A percentile compares a stretch with the other conserved stretches of the same genome.
phyloP scores from a whole-genome alignment of 2,797 vertebrate genomes.

The Danio choprae region DNA sequence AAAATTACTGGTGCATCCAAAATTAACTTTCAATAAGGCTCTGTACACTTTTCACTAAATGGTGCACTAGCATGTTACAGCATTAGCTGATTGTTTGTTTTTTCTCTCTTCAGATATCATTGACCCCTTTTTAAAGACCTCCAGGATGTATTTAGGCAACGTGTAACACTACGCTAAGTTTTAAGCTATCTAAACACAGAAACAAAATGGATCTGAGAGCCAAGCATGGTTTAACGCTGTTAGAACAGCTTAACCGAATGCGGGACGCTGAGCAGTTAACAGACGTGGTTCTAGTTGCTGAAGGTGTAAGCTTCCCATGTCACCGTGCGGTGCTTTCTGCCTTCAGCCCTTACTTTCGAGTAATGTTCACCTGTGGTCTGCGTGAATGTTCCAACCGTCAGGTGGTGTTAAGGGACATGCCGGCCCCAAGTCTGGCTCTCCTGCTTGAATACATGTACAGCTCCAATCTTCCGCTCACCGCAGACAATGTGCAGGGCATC shows the following conservation, averaged over 20 bases:
- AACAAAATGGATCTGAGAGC: constrained; percentile 76
- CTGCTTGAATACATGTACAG: constrained; percentile 93
- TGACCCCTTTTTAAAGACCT: constrained; percentile 19
- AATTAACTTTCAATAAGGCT: background rate
- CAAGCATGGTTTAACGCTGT: constrained; percentile 84
- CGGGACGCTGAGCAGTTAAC: constrained; percentile 86
- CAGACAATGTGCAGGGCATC: constrained; percentile 89
- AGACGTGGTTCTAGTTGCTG: constrained; percentile 91
- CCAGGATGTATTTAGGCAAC: constrained; percentile 40
- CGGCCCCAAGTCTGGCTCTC: constrained; percentile 86
- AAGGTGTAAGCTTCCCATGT: constrained; percentile 91
- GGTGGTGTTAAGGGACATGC: constrained; percentile 85
- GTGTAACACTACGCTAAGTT: background rate
- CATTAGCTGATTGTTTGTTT: constrained; percentile 29
- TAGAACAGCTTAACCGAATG: constrained; percentile 89
- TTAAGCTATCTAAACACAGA: background rate
- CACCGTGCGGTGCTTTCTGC: constrained; percentile 91
- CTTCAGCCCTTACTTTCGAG: constrained; percentile 97
- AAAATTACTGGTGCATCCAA: background rate
- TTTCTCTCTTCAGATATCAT: constrained; percentile 40
- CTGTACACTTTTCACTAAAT: background rate
- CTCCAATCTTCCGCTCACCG: constrained; percentile 83
- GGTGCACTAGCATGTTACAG: background rate
- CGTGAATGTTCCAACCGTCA: constrained; percentile 87
- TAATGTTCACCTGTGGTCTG: constrained; percentile 97